phyloP scores from a whole-genome alignment of 2,113 vertebrate species.

The Grammomys surdaster region DNA sequence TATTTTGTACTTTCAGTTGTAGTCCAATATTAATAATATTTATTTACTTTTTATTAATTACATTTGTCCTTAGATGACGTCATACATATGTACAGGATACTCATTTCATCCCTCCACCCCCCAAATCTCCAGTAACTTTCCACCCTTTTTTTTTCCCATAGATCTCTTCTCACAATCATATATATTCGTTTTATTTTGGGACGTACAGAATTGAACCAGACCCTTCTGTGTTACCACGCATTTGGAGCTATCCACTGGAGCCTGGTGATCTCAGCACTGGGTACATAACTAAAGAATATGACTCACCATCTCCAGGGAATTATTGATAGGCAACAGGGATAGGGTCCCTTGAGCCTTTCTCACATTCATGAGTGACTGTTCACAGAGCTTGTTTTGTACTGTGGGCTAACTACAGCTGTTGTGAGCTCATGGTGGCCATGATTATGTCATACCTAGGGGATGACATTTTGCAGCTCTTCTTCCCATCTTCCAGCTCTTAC shows the following conservation, averaged over 20 bases:
- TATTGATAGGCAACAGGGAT: background rate
- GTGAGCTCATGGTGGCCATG: background rate
- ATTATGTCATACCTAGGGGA: background rate
- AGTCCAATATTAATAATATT: background rate
- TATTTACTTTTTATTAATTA: background rate
- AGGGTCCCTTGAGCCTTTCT: background rate
- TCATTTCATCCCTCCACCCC: background rate
- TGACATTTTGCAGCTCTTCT: background rate
- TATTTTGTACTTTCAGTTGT: background rate
- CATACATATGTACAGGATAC: background rate
- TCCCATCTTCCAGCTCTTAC: background rate
- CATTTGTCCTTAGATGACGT: background rate
- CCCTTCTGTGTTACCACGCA: background rate
- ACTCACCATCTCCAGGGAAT: background rate
- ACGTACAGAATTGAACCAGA: background rate
- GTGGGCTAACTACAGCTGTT: background rate
- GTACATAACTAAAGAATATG: background rate
- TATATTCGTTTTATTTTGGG: background rate
- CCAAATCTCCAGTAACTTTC: background rate
- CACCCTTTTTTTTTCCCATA: background rate
- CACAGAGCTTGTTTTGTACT: background rate
- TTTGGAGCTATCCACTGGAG: background rate
- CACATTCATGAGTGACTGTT: background rate
- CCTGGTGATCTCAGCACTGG: background rate
- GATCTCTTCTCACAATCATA: background rate